A percentile compares a stretch with the other conserved stretches of the same genome.
Conservation (phyloP, 1,140 invertebrate species). For the Bombus haemorrhoidalis region DNA sequence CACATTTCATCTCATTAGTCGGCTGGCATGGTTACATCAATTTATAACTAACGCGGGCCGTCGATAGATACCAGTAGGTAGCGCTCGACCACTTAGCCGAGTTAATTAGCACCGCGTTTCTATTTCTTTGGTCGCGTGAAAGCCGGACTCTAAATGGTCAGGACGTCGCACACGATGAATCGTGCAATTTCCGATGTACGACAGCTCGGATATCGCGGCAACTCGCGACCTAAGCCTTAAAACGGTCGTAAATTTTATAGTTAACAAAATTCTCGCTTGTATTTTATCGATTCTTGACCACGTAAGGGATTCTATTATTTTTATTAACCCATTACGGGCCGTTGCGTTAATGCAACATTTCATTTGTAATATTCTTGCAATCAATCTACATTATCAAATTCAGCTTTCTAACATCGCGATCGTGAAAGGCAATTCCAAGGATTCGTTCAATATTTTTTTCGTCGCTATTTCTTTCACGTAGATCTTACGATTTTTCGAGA, state of each 20-base stretch:
- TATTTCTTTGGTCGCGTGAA: conserved; percentile 65
- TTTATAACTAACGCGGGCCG: conserved; percentile 71
- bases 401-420: too few species aligned
- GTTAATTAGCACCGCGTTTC: conserved; percentile 71
- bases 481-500: background rate
- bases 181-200: conserved; percentile 28
- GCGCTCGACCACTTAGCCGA: conserved; percentile 40
- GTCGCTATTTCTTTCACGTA: background rate
- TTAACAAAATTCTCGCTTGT: background rate
- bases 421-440: too few species aligned
- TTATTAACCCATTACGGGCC: too few species aligned
- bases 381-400: too few species aligned
- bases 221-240: background rate
- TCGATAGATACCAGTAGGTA: conserved; percentile 50
- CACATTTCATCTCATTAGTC: conserved; percentile 79
- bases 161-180: conserved; percentile 28
- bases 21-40: conserved; percentile 72
- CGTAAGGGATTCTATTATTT: too few species aligned
- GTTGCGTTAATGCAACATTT: too few species aligned
- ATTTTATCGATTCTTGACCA: too few species aligned
- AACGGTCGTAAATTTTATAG: background rate
- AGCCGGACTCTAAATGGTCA: conserved; percentile 36
- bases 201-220: background rate
- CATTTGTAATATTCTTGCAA: too few species aligned
- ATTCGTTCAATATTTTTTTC: background rate